A percentile compares a stretch with the other conserved stretches of the same genome.
These are phyloP conservation scores for Plestiodon gilberti DNA, from an alignment of 2,113 vertebrate genomes.

Conservation along the genomic window DNA sequence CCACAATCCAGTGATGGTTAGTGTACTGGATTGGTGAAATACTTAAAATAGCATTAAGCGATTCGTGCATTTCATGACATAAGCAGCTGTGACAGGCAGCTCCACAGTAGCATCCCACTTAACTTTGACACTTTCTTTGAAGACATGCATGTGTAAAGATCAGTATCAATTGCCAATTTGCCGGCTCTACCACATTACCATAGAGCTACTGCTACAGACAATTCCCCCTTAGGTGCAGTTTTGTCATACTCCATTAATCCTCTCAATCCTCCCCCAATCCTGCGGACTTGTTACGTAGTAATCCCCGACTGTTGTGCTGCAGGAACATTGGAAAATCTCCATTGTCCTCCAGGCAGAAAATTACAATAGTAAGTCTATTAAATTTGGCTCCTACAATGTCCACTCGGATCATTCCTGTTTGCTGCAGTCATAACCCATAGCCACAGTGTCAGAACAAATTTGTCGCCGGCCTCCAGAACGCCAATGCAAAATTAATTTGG, in stretches of 20 bases:
- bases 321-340: slow-evolving; percentile 84
- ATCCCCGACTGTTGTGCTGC: slow-evolving; percentile 84
- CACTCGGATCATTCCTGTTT: slow-evolving; percentile 65
- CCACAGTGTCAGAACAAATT: slow-evolving; percentile 64
- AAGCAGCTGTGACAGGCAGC: slow-evolving; percentile 59
- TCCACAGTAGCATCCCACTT: slow-evolving; percentile 50
- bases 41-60: slow-evolving; percentile 63
- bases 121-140: slow-evolving; percentile 62
- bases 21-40: slow-evolving; percentile 37
- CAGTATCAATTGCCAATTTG: slow-evolving; percentile 65
- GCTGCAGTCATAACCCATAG: slow-evolving; percentile 63
- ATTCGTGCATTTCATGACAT: slow-evolving; percentile 60
- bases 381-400: slow-evolving; percentile 61
- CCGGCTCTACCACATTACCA: slow-evolving; percentile 60
- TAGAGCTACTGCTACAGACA: slow-evolving; percentile 81
- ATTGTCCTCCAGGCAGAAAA: slow-evolving; percentile 79
- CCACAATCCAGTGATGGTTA: slow-evolving; percentile 37
- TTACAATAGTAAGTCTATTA: slow-evolving; percentile 75
- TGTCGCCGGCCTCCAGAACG: slow-evolving; percentile 57
- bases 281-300: slow-evolving; percentile 73
- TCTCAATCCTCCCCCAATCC: slow-evolving; percentile 78
- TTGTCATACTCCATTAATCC: slow-evolving; percentile 89
- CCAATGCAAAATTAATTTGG: slow-evolving; percentile 67
- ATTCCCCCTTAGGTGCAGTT: slow-evolving; percentile 83
- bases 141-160: slow-evolving; percentile 66